Evolutionary conservation across 2,113 vertebrate species (phyloP), one percentile per base, ranked within the genome.

Genomic region (Genyomyrus donnyi): DNA sequence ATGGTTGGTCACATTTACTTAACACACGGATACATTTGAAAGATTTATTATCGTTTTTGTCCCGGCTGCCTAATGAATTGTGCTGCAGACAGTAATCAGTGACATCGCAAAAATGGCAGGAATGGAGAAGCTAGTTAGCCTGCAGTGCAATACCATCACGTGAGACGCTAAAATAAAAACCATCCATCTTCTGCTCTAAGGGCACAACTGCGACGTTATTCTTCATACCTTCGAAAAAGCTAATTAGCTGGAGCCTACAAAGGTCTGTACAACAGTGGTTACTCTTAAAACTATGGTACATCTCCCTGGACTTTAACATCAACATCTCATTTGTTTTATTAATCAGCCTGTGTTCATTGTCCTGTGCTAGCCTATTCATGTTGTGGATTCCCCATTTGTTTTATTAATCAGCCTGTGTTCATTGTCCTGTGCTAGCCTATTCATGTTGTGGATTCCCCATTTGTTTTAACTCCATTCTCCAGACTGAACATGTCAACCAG

Each of bases 401-500:
- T 74, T 66, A 74, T 49, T 88, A 77, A 50, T 77, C 66, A 48
- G 45, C 31, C 2, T 39, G 46, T 48, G 66, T 66, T 49, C 27
- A 13, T 27, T 48, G 70, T 31, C 19, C 48, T 89, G 66, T 31
- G 2, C 56, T 31, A 52, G 5, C 66, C 45, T 49, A 13, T 17
- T 35, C 10, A 39, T 35, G 27, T 39, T 35, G 8, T 50, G 35
- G 1, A 83, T 39, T 53, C 70, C 46, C 49, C 35, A 27, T n/a
- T 62, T 85, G 35, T 89, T 58, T 62, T 35, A 49, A 84, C 50
- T 84, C 35, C 19, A 27, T 52, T 85, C 53, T 17, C 39, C 21
- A 31, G 80, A 48, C 83, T 17, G 42, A 62, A 62, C 87, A 35
- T 49, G 89, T 88, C 83, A 89, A 91, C 77, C 53, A 58, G 80